Conservation (phyloP, 2,797 vertebrate species). For the Manis javanica region DNA sequence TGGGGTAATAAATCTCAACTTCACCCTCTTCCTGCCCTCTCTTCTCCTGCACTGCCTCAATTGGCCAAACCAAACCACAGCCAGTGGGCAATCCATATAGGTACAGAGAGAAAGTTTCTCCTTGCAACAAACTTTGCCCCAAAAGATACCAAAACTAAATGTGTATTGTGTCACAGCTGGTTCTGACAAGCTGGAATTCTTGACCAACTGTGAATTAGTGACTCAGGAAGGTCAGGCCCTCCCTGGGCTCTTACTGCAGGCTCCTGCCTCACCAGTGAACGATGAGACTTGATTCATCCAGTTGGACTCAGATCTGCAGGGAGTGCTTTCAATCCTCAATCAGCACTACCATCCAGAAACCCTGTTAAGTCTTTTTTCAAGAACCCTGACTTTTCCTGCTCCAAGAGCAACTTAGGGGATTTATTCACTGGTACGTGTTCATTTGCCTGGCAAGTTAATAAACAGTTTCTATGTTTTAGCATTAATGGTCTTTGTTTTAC, state of each 20-base stretch:
- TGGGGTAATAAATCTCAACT: neutral
- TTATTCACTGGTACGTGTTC: neutral
- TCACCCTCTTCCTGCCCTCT: neutral
- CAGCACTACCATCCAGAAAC: neutral
- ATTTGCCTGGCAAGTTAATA: neutral
- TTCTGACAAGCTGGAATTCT: neutral
- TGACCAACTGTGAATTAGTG: neutral
- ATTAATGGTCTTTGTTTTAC: neutral
- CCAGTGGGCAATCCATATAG: neutral
- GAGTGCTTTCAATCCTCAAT: neutral
- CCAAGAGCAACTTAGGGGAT: neutral
- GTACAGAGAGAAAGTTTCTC: neutral
- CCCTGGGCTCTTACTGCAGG: neutral
- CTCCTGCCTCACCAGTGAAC: neutral
- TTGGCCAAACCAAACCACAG: neutral
- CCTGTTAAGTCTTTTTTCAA: neutral
- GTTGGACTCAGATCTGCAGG: neutral
- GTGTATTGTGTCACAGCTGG: neutral
- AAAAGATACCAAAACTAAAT: neutral
- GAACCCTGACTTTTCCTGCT: neutral
- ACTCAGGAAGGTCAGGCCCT: neutral
- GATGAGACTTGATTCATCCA: neutral
- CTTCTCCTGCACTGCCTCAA: neutral
- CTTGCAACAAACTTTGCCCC: neutral
- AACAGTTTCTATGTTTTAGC: neutral